Conservation (phyloP, 30 jellyfish, hydroid and myxozoan genomes). For the Cassiopea xamachana region DNA sequence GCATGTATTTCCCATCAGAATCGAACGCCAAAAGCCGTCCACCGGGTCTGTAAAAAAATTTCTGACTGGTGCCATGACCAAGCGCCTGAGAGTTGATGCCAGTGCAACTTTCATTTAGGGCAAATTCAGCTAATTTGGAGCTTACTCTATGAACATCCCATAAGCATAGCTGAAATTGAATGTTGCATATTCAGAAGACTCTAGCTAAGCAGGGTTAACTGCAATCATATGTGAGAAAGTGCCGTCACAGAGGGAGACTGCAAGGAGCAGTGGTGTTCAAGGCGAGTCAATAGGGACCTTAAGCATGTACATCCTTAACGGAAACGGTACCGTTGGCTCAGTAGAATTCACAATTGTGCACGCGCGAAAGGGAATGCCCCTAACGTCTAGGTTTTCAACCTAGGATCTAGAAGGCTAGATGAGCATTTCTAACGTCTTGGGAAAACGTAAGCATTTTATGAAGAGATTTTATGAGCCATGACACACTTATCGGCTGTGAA, state of each 20-base stretch:
- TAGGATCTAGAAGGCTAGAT: too few species aligned
- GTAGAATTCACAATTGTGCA: too few species aligned
- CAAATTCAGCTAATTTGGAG: slow-evolving; percentile 78
- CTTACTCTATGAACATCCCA: slow-evolving; percentile 97
- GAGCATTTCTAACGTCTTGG: too few species aligned
- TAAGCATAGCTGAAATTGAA: slow-evolving; percentile 67
- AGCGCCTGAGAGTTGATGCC: slow-evolving; percentile 37
- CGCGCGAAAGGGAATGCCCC: too few species aligned
- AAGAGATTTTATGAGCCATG: too few species aligned
- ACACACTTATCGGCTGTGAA: too few species aligned
- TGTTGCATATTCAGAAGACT: not conserved
- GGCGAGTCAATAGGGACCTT: too few species aligned
- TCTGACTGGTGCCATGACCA: slow-evolving; percentile 13
- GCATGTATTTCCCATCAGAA: slow-evolving; percentile 87
- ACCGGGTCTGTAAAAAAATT: slow-evolving; percentile 50
- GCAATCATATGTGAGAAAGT: not conserved
- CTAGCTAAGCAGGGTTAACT: not conserved
- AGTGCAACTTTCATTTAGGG: slow-evolving; percentile 71
- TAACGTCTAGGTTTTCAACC: too few species aligned
- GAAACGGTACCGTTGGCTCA: too few species aligned
- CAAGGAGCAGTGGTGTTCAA: not conserved
- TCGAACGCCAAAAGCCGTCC: slow-evolving; percentile 91
- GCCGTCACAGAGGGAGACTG: not conserved
- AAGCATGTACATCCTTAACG: too few species aligned
- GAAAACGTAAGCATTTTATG: too few species aligned